Base-by-base conservation (phyloP, 2,888 invertebrate genomes). In the Tetragonisca angustula region DNA sequence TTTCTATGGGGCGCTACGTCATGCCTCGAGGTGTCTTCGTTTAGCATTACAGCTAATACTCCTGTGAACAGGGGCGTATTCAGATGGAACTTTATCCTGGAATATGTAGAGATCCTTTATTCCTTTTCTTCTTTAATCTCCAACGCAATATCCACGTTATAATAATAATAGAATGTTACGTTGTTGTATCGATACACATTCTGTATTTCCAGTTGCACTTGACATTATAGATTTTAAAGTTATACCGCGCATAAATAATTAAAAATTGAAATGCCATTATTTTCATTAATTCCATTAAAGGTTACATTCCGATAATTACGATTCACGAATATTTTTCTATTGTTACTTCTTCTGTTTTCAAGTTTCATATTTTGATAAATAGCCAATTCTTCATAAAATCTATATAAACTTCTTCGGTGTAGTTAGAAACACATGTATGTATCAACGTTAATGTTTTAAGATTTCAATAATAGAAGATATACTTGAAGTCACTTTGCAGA, bases 1-100 rank as follows among this genome's bases (percentile, higher is more conserved):
- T 79, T 76, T 87, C 88, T 88, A 88, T 79, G 84, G 82, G 76
- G 81, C 76, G 79, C 83, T 85, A 84, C 89, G 84, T 87, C 87
- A 88, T 85, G 82, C 74, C 80, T 82, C 83, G 72, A 76, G 76
- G 87, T 82, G 79, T 79, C 80, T 83, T 82, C 69, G 73, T 79
- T 84, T 89, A 83, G 75, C 76, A 84, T 88, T 84, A 77, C 81
- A 79, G 76, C 65, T 87, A 86, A 87, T 83, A 78, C 76, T 89
- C 74, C 75, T 80, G 71, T 76, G 77, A 82, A 79, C 89, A 89
- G 86, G 86, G 71, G 79, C 88, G 89, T 87, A 84, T 59, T 74
- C 43, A 67, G 76, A 67, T 75, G 71, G 78, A 85, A 85, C 70
- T 85, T 64, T 73, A 89, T 89, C 89, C 72, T 77, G 86, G 73